Conservation (phyloP, 2,113 vertebrate genomes). For the Deroptyus accipitrinus region DNA sequence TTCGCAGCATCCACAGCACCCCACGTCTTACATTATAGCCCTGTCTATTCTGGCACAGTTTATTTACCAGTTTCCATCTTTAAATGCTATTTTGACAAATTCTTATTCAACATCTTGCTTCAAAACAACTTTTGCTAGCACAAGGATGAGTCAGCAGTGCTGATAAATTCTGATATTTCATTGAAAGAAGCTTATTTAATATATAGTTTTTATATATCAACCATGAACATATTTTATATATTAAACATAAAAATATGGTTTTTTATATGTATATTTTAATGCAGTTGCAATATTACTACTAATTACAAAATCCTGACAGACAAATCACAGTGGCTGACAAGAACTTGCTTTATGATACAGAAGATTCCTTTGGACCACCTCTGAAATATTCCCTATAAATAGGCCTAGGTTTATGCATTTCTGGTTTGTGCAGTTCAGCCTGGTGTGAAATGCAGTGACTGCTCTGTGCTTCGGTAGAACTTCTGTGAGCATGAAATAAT, state of each 20-base stretch:
- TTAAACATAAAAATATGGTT: background rate
- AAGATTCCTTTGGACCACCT: background rate
- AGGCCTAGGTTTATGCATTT: background rate
- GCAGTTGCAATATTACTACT: background rate
- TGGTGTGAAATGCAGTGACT: background rate
- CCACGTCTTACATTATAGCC: background rate
- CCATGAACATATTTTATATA: background rate
- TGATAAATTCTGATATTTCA: background rate
- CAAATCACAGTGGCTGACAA: background rate
- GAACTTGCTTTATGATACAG: background rate
- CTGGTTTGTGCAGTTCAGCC: background rate
- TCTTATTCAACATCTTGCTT: conserved; percentile 7
- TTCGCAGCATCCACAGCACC: background rate
- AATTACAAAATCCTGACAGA: background rate
- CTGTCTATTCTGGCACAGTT: background rate
- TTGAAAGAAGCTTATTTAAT: background rate
- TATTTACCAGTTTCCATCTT: background rate
- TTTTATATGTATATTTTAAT: background rate
- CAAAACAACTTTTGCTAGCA: conserved; percentile 1
- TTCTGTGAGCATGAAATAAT: background rate
- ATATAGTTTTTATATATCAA: background rate
- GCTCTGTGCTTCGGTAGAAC: background rate
- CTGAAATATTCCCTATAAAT: background rate
- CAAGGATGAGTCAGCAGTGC: background rate
- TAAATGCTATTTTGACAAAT: background rate